Evolutionary conservation across 2,888 invertebrate genomes (phyloP).

Genomic region (Anthrax anthrax): DNA sequence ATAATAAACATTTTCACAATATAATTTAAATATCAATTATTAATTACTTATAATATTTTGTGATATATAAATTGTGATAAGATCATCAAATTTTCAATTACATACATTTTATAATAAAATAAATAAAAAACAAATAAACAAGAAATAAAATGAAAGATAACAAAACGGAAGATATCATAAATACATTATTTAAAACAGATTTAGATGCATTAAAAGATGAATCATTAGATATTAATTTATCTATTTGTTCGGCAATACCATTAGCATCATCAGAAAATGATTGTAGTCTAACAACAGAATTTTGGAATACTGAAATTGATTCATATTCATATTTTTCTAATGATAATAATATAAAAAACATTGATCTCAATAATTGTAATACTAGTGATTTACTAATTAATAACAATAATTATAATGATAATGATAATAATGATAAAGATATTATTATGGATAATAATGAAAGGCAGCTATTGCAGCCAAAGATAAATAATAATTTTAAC

Average conservation of each 20-base stretch:
- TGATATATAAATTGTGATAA: too few relatives aligned
- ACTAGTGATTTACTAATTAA: not conserved
- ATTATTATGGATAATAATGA: too few relatives aligned
- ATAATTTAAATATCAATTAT: too few relatives aligned
- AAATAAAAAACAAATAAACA: too few relatives aligned
- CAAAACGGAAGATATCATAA: constrained; percentile 26
- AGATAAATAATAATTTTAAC: too few relatives aligned
- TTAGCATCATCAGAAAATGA: constrained; percentile 9
- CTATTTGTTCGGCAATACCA: constrained; percentile 32
- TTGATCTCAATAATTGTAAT: too few relatives aligned
- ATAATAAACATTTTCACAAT: too few relatives aligned
- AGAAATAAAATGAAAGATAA: constrained; percentile 13
- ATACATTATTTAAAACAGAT: constrained; percentile 27
- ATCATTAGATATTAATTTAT: constrained; percentile 29
- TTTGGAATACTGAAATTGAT: constrained; percentile 18
- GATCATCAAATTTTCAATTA: too few relatives aligned
- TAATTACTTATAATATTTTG: too few relatives aligned
- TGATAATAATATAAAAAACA: not conserved
- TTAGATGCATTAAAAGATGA: constrained; percentile 33
- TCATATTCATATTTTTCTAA: not conserved
- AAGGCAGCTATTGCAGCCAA: too few relatives aligned
- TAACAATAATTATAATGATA: not conserved
- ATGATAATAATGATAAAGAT: too few relatives aligned
- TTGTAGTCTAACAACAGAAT: constrained; percentile 18
- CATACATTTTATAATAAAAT: too few relatives aligned